A percentile compares a stretch with the other conserved stretches of the same genome.
phyloP scores from a whole-genome alignment of 2,113 vertebrate genomes.

The Xiphias gladius region DNA sequence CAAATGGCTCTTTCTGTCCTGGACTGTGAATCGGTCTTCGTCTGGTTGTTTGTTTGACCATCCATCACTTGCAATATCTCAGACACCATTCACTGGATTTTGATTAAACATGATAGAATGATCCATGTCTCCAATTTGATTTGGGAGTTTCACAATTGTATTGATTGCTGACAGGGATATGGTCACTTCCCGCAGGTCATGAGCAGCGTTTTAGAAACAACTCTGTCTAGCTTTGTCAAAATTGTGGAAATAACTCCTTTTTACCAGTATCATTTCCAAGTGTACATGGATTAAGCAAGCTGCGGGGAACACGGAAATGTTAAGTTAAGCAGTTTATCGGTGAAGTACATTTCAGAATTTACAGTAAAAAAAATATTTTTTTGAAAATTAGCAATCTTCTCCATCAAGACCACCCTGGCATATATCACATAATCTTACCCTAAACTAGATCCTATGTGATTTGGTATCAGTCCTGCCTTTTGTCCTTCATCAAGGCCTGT shows the following conservation, averaged over 20 bases:
- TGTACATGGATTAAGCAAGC: not conserved
- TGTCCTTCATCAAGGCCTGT: slow-evolving; percentile 21
- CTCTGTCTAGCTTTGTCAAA: not conserved
- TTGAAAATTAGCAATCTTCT: not conserved
- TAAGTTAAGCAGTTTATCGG: not conserved
- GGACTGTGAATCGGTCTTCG: slow-evolving; percentile 45
- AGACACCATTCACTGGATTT: slow-evolving; percentile 49
- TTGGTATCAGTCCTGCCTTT: slow-evolving; percentile 17
- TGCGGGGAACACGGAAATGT: not conserved
- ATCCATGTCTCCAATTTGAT: slow-evolving; percentile 56
- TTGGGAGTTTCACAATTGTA: slow-evolving; percentile 34
- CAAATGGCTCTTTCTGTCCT: slow-evolving; percentile 44
- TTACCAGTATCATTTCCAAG: not conserved
- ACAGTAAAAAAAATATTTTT: not conserved
- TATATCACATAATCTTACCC: not conserved
- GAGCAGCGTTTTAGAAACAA: not conserved
- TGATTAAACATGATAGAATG: slow-evolving; percentile 62
- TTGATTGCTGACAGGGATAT: slow-evolving; percentile 51
- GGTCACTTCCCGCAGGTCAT: not conserved
- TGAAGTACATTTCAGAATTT: not conserved
- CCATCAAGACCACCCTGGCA: not conserved
- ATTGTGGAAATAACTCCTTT: not conserved
- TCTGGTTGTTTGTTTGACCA: slow-evolving; percentile 64
- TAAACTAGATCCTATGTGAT: slow-evolving; percentile 18
- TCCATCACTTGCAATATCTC: slow-evolving; percentile 58